A percentile compares a stretch with the other conserved stretches of the same genome.
Conservation (phyloP, 2,797 vertebrate species). For the Antennarius maculatus region DNA sequence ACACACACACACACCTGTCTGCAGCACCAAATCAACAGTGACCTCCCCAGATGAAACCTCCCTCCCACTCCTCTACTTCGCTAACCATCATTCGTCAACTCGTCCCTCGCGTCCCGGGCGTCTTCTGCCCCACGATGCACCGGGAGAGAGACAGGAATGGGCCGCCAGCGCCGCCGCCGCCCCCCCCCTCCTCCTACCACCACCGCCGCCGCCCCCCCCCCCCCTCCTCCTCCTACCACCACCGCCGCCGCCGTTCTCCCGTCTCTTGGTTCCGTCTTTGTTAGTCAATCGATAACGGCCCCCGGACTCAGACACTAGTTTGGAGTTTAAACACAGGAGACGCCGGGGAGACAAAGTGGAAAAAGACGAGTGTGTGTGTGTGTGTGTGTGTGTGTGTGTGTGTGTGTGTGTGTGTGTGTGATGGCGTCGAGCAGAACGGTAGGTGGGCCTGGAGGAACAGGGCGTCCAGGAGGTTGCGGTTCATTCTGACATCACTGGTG, state of each 20-base stretch:
- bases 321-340: slow-evolving; percentile 64
- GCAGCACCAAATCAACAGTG: slow-evolving; percentile 16
- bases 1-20: not conserved
- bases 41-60: slow-evolving; percentile 36
- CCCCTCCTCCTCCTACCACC: slow-evolving; percentile 10
- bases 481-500: slow-evolving; percentile 37
- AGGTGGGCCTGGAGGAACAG: slow-evolving; percentile 2
- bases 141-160: slow-evolving; percentile 65
- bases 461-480: slow-evolving; percentile 36
- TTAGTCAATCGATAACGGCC: slow-evolving; percentile 72
- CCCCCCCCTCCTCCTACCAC: slow-evolving; percentile 13
- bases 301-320: slow-evolving; percentile 64
- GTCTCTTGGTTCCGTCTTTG: slow-evolving; percentile 15
- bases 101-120: slow-evolving; percentile 36
- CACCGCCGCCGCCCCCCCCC: not conserved
- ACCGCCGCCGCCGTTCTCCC: too few relatives aligned
- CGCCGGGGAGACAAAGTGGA: slow-evolving; percentile 18
- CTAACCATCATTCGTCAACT: slow-evolving; percentile 40
- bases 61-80: slow-evolving; percentile 25
- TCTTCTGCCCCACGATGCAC: slow-evolving; percentile 57
- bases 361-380: slow-evolving; percentile 21
- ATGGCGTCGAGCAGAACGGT: not conserved
- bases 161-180: too few relatives aligned
- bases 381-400: slow-evolving; percentile 1
- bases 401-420: too few relatives aligned